Evolutionary conservation across 1,140 invertebrate species (phyloP).

Genomic region (Drosophila varians): DNA sequence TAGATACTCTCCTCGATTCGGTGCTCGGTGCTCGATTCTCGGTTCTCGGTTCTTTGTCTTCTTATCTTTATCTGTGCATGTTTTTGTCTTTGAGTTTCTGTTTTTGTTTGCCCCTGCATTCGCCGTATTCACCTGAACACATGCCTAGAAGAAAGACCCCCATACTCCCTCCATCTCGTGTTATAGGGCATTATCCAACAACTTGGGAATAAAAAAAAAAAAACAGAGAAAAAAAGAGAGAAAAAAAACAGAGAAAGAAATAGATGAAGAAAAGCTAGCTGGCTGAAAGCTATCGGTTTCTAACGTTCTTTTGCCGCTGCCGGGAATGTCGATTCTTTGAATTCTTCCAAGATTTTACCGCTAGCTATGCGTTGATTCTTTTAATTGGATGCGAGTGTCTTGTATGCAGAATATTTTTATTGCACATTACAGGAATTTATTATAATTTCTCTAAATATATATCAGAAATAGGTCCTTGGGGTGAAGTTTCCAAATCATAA

Average conservation of each 20-base stretch:
- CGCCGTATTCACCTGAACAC: slow-evolving; percentile 21
- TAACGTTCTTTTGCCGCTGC: slow-evolving; percentile 2
- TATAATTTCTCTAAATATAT: no score
- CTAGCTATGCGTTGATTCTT: no score
- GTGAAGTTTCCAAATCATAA: no score
- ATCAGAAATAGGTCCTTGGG: no score
- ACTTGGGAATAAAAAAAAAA: neutral
- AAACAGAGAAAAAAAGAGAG: neutral
- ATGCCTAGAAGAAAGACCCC: no score
- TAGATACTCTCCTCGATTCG: neutral
- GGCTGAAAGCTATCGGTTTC: slow-evolving; percentile 2
- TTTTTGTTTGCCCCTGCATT: slow-evolving; percentile 18
- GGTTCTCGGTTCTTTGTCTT: slow-evolving; percentile 22
- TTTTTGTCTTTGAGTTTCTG: slow-evolving; percentile 8
- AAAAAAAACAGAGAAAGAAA: neutral
- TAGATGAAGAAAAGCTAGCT: neutral
- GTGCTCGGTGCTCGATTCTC: neutral
- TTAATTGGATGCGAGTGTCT: no score
- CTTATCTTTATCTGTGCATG: slow-evolving; percentile 6
- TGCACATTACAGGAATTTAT: no score
- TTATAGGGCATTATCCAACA: slow-evolving; percentile 21
- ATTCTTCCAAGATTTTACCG: slow-evolving; percentile 33
- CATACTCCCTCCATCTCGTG: neutral
- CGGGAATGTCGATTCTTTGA: slow-evolving; percentile 16
- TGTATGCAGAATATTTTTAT: no score